A percentile compares a stretch with the other conserved stretches of the same genome.
These are phyloP conservation scores for Chrysochloris asiatica DNA, from an alignment of 2,113 vertebrate genomes.

Conservation along the genomic window DNA sequence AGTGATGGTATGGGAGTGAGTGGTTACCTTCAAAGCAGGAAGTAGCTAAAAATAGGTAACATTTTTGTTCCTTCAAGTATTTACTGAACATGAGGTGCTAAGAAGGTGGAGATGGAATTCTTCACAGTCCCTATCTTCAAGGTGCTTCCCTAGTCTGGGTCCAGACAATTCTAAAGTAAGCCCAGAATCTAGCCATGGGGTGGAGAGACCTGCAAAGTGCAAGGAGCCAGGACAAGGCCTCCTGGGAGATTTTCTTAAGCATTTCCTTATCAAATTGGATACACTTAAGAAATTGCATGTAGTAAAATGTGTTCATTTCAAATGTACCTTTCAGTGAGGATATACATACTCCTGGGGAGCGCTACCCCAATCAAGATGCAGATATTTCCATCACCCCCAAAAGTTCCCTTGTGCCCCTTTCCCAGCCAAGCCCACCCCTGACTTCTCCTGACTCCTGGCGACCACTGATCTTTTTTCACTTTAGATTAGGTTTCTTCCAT, in stretches of 20 bases:
- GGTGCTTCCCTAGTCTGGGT: background rate
- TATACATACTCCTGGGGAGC: background rate
- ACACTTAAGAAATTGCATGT: background rate
- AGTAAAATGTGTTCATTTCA: background rate
- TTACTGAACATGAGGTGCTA: background rate
- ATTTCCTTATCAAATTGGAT: too few relatives aligned
- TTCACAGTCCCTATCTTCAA: background rate
- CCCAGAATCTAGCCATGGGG: background rate
- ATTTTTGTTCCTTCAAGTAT: background rate
- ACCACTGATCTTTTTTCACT: background rate
- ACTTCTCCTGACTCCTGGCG: background rate
- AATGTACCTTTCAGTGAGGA: background rate
- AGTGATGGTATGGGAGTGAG: rapidly evolving
- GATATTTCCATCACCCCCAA: background rate
- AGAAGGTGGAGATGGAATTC: background rate
- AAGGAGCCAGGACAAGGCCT: background rate
- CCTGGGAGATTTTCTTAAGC: background rate
- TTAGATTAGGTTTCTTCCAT: background rate
- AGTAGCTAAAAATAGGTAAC: background rate
- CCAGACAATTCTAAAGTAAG: background rate
- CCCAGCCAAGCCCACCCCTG: rapidly evolving
- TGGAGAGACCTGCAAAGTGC: background rate
- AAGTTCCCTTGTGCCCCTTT: background rate
- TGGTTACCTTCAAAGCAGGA: background rate
- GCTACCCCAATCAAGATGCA: background rate